Conservation (phyloP, 2,888 invertebrate species). For the Gymnoscelis rufifasciata region DNA sequence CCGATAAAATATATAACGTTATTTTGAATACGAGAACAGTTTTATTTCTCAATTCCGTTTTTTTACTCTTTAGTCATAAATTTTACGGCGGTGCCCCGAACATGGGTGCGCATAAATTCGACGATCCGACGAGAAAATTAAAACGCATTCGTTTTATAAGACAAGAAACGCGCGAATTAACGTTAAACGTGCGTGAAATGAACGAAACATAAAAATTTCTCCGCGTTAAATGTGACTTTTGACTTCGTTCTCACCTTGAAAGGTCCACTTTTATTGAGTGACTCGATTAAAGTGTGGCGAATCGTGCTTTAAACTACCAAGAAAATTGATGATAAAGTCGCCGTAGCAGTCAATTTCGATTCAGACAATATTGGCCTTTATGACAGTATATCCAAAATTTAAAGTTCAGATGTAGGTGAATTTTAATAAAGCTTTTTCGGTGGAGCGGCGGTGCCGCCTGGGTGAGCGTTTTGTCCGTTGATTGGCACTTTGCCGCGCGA, state of each 20-base stretch:
- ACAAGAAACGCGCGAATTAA: constrained; percentile 66
- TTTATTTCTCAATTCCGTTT: constrained; percentile 59
- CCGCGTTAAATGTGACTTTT: constrained; percentile 57
- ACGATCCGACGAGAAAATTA: constrained; percentile 49
- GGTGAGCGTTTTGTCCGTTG: constrained; percentile 67
- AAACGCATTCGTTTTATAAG: constrained; percentile 49
- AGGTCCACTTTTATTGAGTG: constrained; percentile 58
- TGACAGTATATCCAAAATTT: constrained; percentile 32
- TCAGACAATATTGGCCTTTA: constrained; percentile 35
- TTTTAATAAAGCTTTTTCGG: constrained; percentile 32
- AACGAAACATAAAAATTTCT: constrained; percentile 68
- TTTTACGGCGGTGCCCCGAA: constrained; percentile 48
- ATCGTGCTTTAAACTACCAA: constrained; percentile 65
- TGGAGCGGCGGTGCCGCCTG: constrained; percentile 42
- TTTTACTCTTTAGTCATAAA: constrained; percentile 51
- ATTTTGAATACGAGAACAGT: constrained; percentile 59
- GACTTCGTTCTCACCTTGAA: constrained; percentile 64
- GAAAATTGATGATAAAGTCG: constrained; percentile 28
- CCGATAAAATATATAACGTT: constrained; percentile 54
- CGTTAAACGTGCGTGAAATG: constrained; percentile 73
- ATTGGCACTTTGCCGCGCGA: constrained; percentile 74
- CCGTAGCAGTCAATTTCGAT: constrained; percentile 25
- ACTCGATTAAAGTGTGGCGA: constrained; percentile 70
- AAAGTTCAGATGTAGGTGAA: constrained; percentile 23
- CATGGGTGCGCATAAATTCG: constrained; percentile 53